Base-by-base conservation (phyloP, 2,113 vertebrate genomes). In the Erinaceus europaeus region DNA sequence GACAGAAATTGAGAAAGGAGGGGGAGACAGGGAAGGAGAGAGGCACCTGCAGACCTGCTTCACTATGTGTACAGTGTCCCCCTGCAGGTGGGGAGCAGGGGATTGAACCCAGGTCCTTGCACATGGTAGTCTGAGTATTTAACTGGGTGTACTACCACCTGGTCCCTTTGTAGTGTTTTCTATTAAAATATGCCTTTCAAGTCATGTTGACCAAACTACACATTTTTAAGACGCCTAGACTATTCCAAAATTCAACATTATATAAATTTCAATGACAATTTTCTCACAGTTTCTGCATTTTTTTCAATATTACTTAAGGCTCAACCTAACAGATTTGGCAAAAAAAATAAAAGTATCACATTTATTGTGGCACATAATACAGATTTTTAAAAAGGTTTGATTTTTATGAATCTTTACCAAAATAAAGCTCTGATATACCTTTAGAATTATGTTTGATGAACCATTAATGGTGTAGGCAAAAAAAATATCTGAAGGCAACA, bases 351-450 rank as follows among this genome's bases (percentile, higher is more conserved):
- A 92, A 90, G 34, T 80, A 67, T 75, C 36, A 83, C 34, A 75
- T 52, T 65, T 89, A 90, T 25, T 67, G 64, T 46, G 64, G 89
- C 80, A 75, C 7, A 27, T 79, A 92, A 75, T 38, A 93, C 40
- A 95, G 95, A 93, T 86, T 29, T 93, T 76, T 75, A 36, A 91
- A 53, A 86, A 90, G 86, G 46, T 92, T 82, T 90, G 75, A 91
- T 52, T 94, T 89, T 68, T 88, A 91, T 64, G 48, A 95, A 94
- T 34, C 90, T 52, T 32, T 92, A 89, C 76, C 94, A 96, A 97
- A 95, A 89, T 94, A 96, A 80, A 92, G 9, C 94, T 94, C 94
- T 95, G n/a, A 90, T 86, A 72, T 2, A 75, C 88, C 20, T 93
- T 64, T 88, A 84, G 21, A 86, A 57, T 36, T 89, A 76, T 53